A percentile compares a stretch with the other conserved stretches of the same genome.
Conservation (phyloP, 2,113 vertebrate genomes). For the Gymnogyps californianus region DNA sequence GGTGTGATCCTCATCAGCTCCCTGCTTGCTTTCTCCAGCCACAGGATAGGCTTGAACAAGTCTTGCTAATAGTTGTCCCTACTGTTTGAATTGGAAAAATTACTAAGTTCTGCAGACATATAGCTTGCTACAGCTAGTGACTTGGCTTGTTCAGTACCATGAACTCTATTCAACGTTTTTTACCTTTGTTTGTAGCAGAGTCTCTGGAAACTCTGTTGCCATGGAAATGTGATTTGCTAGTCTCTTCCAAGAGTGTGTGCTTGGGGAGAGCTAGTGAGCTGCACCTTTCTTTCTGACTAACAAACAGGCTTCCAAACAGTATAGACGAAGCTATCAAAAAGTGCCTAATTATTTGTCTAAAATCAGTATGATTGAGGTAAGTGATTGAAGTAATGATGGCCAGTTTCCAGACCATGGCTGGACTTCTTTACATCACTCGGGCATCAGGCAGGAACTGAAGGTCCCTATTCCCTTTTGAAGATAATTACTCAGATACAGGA, state of each 20-base stretch:
- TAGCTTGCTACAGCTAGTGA: neutral
- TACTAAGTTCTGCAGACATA: neutral
- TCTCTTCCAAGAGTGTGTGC: neutral
- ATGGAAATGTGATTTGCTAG: conserved; percentile 12
- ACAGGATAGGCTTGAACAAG: neutral
- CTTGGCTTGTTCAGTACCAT: neutral
- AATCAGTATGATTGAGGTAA: neutral
- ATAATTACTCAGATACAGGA: neutral
- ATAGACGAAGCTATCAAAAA: neutral
- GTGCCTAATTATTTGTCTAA: neutral
- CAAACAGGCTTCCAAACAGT: neutral
- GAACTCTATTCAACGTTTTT: neutral
- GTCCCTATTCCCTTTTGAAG: neutral
- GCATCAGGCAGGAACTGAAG: neutral
- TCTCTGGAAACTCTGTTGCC: conserved; percentile 7
- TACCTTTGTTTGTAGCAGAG: neutral
- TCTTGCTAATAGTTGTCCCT: neutral
- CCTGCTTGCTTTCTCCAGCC: neutral
- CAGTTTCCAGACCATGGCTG: neutral
- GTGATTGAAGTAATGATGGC: neutral
- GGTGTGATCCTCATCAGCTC: neutral
- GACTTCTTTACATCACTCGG: neutral
- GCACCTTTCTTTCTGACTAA: neutral
- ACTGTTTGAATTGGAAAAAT: neutral
- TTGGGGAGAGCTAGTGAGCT: neutral